Conservation (phyloP, 1,140 invertebrate genomes). For the Pemphigus obesinymphae region DNA sequence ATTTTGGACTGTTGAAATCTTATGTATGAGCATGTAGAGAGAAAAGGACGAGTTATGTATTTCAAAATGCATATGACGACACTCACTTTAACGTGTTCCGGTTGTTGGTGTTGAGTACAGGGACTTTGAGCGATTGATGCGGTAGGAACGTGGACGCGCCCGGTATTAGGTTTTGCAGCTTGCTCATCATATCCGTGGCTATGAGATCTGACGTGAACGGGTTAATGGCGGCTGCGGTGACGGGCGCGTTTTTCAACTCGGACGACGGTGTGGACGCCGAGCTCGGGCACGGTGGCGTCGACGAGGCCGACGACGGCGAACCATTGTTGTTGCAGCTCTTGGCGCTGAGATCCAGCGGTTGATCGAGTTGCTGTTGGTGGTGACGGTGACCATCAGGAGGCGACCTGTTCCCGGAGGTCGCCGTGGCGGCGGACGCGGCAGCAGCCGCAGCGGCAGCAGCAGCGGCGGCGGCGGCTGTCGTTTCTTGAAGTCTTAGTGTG, state of each 20-base stretch:
- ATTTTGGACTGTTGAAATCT: too few species aligned
- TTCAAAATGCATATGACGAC: neutral
- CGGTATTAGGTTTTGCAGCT: neutral
- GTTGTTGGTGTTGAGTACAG: constrained; percentile 9
- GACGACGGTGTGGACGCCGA: constrained; percentile 35
- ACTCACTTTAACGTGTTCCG: constrained; percentile 33
- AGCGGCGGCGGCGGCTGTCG: constrained; percentile 53
- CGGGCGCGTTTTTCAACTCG: neutral
- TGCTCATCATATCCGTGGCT: neutral
- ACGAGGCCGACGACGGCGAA: constrained; percentile 39
- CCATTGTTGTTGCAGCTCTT: constrained; percentile 51
- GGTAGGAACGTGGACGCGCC: constrained; percentile 16
- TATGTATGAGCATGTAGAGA: too few species aligned
- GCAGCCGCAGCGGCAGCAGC: constrained; percentile 46
- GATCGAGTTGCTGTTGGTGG: constrained; percentile 54
- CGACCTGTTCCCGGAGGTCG: constrained; percentile 49
- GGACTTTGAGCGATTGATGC: constrained; percentile 25
- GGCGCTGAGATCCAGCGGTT: constrained; percentile 74
- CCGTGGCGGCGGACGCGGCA: constrained; percentile 59
- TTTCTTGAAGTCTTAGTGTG: constrained; percentile 52
- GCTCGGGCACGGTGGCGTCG: constrained; percentile 38
- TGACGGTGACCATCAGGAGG: constrained; percentile 52
- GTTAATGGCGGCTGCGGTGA: constrained; percentile 40
- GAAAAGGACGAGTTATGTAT: neutral
- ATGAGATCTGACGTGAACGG: constrained; percentile 49